Base-by-base conservation (phyloP, 30 jellyfish, hydroid and myxozoan species). In the Calvadosia cruxmelitensis region DNA sequence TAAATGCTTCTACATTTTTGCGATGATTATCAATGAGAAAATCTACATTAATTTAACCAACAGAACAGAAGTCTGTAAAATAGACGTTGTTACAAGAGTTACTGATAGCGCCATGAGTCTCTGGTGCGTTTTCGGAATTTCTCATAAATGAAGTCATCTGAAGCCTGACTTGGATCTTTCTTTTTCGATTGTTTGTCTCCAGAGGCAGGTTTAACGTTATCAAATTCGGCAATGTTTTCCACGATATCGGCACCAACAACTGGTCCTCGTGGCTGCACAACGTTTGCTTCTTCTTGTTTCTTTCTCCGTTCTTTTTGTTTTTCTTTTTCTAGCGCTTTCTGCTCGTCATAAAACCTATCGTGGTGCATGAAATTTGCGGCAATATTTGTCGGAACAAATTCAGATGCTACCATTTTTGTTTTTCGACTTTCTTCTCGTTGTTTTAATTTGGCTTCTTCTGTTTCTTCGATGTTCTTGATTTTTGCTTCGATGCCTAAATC, bases 321-420 rank as follows among this genome's bases (percentile, higher is more conserved):
- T 73, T 89, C 98, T 42, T 66, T 66, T 27, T 89, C 98, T 16
- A 77, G 13, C 5, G 86, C 92, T 33, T 81, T 77, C 72, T 89
- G 78, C 34, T 89, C 98, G 64, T 89, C 88, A 68, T 33, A 80
- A 57, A 89, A 89, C 61, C 98, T 63, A 32, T 84, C 86, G 64
- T 89, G 98, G 25, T 82, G 95, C 85, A 89, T 64, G 64, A 89
- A 89, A 53, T 89, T 89, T 27, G 98, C 80, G 1, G 98, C 98
- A 75, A 89, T 84, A 48, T 89, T 89, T 13, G 95, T 89, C 32
- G 98, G 98, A 13, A 89, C 98, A 81, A 89, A 89, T 1, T 72
- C 95, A 25, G 98, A 89, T 0, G 95, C 75, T n/a, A 74, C 71
- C 34, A 68, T 78, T 30, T 74, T 71, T 67, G 72, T 77, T 12